Conservation (phyloP, 2,888 invertebrate species). For the Hirtodrosophila cameraria region DNA sequence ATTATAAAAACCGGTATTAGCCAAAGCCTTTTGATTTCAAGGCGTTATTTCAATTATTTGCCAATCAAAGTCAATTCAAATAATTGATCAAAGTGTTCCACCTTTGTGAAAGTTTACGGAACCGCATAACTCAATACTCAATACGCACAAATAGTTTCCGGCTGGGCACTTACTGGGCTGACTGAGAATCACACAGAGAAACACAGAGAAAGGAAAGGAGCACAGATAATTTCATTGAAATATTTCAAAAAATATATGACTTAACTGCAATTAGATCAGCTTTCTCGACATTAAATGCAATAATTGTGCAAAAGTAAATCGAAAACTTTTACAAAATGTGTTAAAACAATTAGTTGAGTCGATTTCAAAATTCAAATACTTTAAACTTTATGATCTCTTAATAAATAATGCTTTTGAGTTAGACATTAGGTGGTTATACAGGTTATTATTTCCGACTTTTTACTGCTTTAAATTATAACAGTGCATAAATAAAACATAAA, state of each 20-base stretch:
- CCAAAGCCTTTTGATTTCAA: slow-evolving; percentile 51
- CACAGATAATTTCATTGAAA: slow-evolving; percentile 7
- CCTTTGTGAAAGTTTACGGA: slow-evolving; percentile 60
- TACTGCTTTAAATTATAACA: too few relatives aligned
- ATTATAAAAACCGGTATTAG: slow-evolving; percentile 44
- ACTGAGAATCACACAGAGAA: slow-evolving; percentile 20
- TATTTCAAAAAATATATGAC: slow-evolving; percentile 16
- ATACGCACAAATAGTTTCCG: slow-evolving; percentile 57
- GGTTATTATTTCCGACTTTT: too few relatives aligned
- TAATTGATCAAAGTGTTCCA: slow-evolving; percentile 36
- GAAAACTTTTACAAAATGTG: too few relatives aligned
- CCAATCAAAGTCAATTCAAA: slow-evolving; percentile 11
- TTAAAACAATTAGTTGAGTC: too few relatives aligned
- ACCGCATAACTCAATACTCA: slow-evolving; percentile 35
- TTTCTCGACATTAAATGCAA: background rate
- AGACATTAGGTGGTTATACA: too few relatives aligned
- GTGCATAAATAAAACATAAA: too few relatives aligned
- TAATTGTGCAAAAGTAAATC: too few relatives aligned
- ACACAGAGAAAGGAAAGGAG: background rate
- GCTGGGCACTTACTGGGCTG: slow-evolving; percentile 7
- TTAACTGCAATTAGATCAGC: slow-evolving; percentile 6
- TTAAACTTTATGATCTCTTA: too few relatives aligned
- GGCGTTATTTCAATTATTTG: slow-evolving; percentile 43
- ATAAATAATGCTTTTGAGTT: too few relatives aligned
- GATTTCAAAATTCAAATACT: too few relatives aligned